Evolutionary conservation across 2,113 vertebrate genomes (phyloP).

Genomic region (Myxocyprinus asiaticus): DNA sequence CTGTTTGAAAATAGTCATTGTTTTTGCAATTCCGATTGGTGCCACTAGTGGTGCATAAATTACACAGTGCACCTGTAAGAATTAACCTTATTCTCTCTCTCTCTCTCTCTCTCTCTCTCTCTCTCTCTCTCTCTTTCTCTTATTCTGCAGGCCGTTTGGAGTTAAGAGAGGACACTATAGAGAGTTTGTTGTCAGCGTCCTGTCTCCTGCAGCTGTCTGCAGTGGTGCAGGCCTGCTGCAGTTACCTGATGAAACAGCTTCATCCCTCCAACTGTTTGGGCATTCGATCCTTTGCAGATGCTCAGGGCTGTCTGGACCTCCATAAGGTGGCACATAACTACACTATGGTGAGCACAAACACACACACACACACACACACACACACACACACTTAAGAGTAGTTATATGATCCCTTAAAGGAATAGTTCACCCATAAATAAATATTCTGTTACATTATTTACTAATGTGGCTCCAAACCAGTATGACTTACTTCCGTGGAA

Average conservation of each 20-base stretch:
- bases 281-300: slow-evolving; percentile 94
- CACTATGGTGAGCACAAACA: slow-evolving; percentile 86
- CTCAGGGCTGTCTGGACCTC: slow-evolving; percentile 93
- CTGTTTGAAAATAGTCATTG: too few species aligned
- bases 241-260: slow-evolving; percentile 96
- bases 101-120: too few species aligned
- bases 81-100: too few species aligned
- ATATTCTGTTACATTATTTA: too few species aligned
- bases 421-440: not conserved
- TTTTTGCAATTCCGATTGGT: too few species aligned
- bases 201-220: slow-evolving; percentile 94
- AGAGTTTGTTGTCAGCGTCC: slow-evolving; percentile 92
- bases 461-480: too few species aligned
- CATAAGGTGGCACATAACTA: slow-evolving; percentile 95
- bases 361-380: not conserved
- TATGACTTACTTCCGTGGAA: too few species aligned
- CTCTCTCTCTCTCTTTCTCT: not conserved
- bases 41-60: too few species aligned
- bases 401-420: not conserved
- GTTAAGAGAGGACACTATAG: slow-evolving; percentile 95
- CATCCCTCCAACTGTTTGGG: slow-evolving; percentile 98
- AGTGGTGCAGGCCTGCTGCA: slow-evolving; percentile 95
- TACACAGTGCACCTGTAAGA: too few species aligned
- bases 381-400: not conserved
- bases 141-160: slow-evolving; percentile 85